A percentile compares a stretch with the other conserved stretches of the same genome.
These are phyloP conservation scores for Jaculus jaculus DNA, from an alignment of 2,113 vertebrate species.

Conservation along the genomic window DNA sequence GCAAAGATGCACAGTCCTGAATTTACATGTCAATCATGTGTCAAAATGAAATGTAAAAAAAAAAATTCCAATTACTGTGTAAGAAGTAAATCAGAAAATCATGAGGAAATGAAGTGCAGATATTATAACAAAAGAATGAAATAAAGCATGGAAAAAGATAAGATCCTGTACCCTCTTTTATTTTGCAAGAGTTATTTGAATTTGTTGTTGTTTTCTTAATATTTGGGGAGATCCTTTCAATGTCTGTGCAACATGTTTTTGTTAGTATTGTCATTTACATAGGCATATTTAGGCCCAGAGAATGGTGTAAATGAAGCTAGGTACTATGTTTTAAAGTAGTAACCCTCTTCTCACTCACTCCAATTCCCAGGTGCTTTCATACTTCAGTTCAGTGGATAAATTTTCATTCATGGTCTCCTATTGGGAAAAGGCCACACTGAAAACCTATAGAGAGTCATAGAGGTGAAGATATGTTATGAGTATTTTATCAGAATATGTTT, in stretches of 20 bases:
- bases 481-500: background rate
- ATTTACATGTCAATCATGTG: slow-evolving; percentile 65
- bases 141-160: background rate
- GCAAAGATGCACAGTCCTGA: slow-evolving; percentile 48
- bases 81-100: background rate
- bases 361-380: background rate
- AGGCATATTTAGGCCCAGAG: background rate
- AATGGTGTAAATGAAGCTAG: background rate
- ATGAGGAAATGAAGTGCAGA: background rate
- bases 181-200: background rate
- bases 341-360: background rate
- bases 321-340: background rate
- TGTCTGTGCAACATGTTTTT: background rate
- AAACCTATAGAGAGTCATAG: background rate
- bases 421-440: background rate
- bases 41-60: slow-evolving; percentile 54
- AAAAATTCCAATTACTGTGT: background rate
- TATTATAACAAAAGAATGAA: slow-evolving; percentile 10
- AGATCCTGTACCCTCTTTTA: background rate
- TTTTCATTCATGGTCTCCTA: background rate
- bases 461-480: no score
- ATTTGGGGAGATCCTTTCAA: background rate
- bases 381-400: background rate
- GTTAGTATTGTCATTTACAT: background rate
- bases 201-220: background rate